Evolutionary conservation across 2,797 vertebrate genomes (phyloP).

Genomic region (Eutrigla gurnardus): DNA sequence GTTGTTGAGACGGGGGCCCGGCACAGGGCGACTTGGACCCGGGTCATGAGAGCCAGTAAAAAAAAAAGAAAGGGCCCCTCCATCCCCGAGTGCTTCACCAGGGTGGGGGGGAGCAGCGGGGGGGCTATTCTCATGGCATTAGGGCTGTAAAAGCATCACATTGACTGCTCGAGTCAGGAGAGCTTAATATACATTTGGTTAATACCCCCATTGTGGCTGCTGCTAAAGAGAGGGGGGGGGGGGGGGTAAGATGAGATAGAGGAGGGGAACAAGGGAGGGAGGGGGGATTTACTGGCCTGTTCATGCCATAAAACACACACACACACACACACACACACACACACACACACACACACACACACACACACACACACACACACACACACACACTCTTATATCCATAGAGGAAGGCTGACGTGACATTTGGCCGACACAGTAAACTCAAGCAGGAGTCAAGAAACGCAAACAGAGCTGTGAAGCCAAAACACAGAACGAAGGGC

Average conservation of each 20-base stretch:
- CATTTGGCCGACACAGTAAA: conserved; percentile 54
- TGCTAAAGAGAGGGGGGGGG: conserved; percentile 45
- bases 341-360: background rate
- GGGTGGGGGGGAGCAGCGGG: conserved; percentile 56
- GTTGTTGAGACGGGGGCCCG: conserved; percentile 40
- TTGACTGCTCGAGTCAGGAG: conserved; percentile 66
- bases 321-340: conserved; percentile 7
- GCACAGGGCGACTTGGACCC: conserved; percentile 30
- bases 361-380: background rate
- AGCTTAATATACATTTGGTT: conserved; percentile 72
- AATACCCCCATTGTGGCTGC: conserved; percentile 76
- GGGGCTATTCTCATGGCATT: conserved; percentile 72
- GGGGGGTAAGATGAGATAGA: conserved; percentile 63
- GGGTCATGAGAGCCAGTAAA: conserved; percentile 59
- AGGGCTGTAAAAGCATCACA: conserved; percentile 70
- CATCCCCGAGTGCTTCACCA: conserved; percentile 39
- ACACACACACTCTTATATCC: conserved; percentile 14
- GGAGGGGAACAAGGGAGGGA: conserved; percentile 56
- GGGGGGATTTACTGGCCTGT: conserved; percentile 61
- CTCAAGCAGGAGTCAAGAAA: conserved; percentile 42
- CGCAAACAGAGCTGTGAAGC: conserved; percentile 22
- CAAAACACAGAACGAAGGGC: conserved; percentile 54
- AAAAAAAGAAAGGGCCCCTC: conserved; percentile 49
- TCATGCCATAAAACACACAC: conserved; percentile 47
- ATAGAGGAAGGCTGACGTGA: conserved; percentile 31